phyloP scores from a whole-genome alignment of 1,140 invertebrate species.

The Danaus plexippus region DNA sequence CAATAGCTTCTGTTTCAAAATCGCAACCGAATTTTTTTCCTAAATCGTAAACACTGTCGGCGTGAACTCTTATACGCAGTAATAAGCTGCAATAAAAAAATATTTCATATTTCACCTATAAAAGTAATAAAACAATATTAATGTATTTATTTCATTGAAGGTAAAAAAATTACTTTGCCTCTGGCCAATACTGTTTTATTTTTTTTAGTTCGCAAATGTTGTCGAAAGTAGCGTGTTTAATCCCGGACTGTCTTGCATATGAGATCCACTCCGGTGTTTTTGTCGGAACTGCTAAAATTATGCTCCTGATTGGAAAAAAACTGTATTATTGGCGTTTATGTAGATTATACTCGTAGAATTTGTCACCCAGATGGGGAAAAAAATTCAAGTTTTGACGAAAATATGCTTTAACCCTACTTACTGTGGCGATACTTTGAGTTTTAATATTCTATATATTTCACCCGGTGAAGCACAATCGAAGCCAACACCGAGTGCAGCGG shows the following conservation, averaged over 20 bases:
- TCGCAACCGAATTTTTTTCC: conserved; percentile 43
- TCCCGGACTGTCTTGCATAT: conserved; percentile 26
- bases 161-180: conserved; percentile 29
- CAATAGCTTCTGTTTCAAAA: conserved; percentile 31
- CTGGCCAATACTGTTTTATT: conserved; percentile 30
- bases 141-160: no score
- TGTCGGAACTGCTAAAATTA: conserved; percentile 31
- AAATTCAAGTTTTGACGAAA: no score
- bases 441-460: conserved; percentile 78
- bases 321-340: no score
- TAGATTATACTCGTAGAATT: no score
- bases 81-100: conserved; percentile 28
- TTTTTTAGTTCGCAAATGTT: conserved; percentile 27
- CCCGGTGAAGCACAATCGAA: conserved; percentile 86
- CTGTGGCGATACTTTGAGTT: conserved; percentile 72
- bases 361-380: no score
- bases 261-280: conserved; percentile 32
- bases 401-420: conserved; percentile 15
- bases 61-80: conserved; percentile 30
- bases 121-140: no score
- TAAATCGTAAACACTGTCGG: conserved; percentile 33
- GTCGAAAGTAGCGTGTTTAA: conserved; percentile 32
- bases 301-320: conserved; percentile 21
- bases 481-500: conserved; percentile 77
- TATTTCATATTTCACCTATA: background rate